Conservation (phyloP, 2,888 invertebrate genomes). For the Unio delphinus region DNA sequence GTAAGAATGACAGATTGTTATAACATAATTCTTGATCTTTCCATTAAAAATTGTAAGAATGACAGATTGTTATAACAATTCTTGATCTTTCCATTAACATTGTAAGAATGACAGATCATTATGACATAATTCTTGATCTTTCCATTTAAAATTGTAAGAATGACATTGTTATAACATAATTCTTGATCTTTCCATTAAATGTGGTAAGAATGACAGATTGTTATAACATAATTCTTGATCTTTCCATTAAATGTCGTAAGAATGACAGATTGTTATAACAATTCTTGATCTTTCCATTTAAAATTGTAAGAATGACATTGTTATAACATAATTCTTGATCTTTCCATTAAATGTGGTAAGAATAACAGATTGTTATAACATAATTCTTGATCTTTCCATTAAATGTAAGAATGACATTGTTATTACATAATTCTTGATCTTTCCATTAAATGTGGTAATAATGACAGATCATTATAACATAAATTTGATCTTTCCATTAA, state of each 20-base stretch:
- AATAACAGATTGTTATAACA: too few species aligned
- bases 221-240: conserved; percentile 34
- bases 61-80: conserved; percentile 53
- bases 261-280: conserved; percentile 47
- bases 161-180: conserved; percentile 57
- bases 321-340: too few species aligned
- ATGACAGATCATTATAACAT: too few species aligned
- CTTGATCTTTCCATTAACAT: conserved; percentile 55
- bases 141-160: conserved; percentile 55
- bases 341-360: too few species aligned
- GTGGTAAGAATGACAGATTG: too few species aligned
- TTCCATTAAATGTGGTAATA: too few species aligned
- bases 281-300: conserved; percentile 62
- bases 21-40: conserved; percentile 47
- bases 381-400: too few species aligned
- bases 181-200: conserved; percentile 59
- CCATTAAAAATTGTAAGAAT: conserved; percentile 52
- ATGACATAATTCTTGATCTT: conserved; percentile 42
- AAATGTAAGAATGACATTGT: too few species aligned
- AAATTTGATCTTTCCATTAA: too few species aligned
- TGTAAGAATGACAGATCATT: too few species aligned
- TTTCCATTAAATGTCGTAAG: conserved; percentile 59
- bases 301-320: background rate
- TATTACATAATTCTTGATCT: too few species aligned
- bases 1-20: too few species aligned